A percentile compares a stretch with the other conserved stretches of the same genome.
Conservation (phyloP, 2,797 vertebrate genomes). For the Eospalax fontanierii region DNA sequence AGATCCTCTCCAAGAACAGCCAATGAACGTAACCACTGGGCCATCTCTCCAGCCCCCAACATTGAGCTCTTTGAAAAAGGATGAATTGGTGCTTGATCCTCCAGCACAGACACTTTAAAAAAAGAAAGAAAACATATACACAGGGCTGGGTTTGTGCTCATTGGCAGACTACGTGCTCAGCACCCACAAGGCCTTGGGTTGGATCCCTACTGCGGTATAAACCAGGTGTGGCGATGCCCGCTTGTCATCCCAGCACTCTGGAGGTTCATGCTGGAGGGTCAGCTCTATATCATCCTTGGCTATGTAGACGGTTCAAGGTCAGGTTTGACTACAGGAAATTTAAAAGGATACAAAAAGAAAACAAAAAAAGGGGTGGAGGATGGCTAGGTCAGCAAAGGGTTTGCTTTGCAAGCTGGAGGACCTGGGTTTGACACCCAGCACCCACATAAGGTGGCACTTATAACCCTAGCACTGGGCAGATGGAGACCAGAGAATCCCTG, state of each 20-base stretch:
- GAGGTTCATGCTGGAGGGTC: background rate
- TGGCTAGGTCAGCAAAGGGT: too few species aligned
- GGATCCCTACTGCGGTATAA: background rate
- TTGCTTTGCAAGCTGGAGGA: too few species aligned
- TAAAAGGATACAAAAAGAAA: background rate
- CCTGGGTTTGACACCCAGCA: background rate
- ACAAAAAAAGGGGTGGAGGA: background rate
- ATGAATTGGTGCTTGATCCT: background rate
- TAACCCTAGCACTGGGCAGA: background rate
- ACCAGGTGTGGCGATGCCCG: background rate
- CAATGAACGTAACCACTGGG: too few species aligned
- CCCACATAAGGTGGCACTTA: background rate
- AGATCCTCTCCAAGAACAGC: too few species aligned
- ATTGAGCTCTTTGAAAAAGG: background rate
- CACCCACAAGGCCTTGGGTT: background rate
- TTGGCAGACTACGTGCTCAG: background rate
- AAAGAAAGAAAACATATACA: background rate
- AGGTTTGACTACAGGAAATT: too few species aligned
- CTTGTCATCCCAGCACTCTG: background rate
- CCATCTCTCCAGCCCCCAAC: too few species aligned
- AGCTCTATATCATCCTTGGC: background rate
- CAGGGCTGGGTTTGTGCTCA: background rate
- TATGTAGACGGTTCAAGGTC: too few species aligned
- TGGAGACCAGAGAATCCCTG: background rate
- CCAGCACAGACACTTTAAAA: background rate